phyloP scores from a whole-genome alignment of 2,888 invertebrate species.

The Mimumesa dahlbomi region DNA sequence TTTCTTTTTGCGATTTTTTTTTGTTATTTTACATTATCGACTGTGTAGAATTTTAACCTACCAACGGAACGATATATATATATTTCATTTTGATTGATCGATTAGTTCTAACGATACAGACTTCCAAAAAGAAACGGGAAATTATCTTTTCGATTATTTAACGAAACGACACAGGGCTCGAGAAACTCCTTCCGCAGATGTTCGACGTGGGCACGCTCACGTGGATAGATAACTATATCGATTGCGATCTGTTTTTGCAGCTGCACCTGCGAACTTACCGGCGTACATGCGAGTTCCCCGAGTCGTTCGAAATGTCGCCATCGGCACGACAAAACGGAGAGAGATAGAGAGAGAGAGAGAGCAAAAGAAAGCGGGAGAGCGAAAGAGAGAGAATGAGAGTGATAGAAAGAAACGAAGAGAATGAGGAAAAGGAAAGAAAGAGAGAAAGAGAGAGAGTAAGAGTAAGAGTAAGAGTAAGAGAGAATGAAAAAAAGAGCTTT shows the following conservation, averaged over 20 bases:
- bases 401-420: too few relatives aligned
- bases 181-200: slow-evolving; percentile 16
- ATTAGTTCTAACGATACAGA: too few relatives aligned
- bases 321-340: slow-evolving; percentile 39
- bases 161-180: slow-evolving; percentile 19
- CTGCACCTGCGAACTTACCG: slow-evolving; percentile 51
- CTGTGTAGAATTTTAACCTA: too few relatives aligned
- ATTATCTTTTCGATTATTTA: too few relatives aligned
- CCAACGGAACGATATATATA: too few relatives aligned
- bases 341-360: slow-evolving; percentile 19
- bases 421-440: slow-evolving; percentile 12
- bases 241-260: slow-evolving; percentile 53
- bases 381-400: slow-evolving; percentile 22
- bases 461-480: slow-evolving; percentile 17
- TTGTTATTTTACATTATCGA: neutral
- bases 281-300: slow-evolving; percentile 39
- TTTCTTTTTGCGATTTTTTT: slow-evolving; percentile 4
- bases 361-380: slow-evolving; percentile 14
- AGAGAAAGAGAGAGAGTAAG: slow-evolving; percentile 7
- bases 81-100: too few relatives aligned
- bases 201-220: slow-evolving; percentile 25
- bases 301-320: slow-evolving; percentile 49
- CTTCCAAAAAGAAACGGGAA: too few relatives aligned
- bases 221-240: slow-evolving; percentile 35
- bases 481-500: slow-evolving; percentile 59